phyloP scores from a whole-genome alignment of 1,140 invertebrate species.

The Medauroidea extradentata region DNA sequence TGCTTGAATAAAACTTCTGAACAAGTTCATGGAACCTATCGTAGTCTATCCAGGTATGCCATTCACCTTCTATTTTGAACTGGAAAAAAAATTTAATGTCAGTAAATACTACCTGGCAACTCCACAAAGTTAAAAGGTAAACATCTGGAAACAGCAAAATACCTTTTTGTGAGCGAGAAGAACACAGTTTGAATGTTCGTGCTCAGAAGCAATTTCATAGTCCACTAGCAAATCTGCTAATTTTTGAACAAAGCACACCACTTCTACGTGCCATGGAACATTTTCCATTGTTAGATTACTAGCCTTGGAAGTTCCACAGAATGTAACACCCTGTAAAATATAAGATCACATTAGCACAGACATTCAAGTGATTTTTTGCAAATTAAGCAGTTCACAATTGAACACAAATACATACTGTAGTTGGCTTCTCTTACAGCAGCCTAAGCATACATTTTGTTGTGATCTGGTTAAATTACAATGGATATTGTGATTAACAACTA shows the following conservation, averaged over 20 bases:
- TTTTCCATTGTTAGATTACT: conserved; percentile 58
- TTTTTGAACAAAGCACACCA: conserved; percentile 50
- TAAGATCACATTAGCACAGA: no score
- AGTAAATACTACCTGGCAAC: neutral
- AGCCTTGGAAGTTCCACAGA: conserved; percentile 57
- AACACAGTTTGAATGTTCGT: conserved; percentile 63
- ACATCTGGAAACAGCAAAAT: conserved; percentile 4
- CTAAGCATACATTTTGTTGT: no score
- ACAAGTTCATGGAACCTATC: conserved; percentile 52
- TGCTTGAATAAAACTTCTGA: conserved; percentile 38
- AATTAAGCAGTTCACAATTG: no score
- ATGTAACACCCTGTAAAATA: conserved; percentile 56
- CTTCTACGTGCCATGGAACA: conserved; percentile 63
- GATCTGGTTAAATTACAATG: no score
- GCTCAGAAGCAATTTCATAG: conserved; percentile 59
- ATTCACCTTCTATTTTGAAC: conserved; percentile 52
- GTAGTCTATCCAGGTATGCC: conserved; percentile 64
- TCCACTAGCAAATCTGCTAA: conserved; percentile 45
- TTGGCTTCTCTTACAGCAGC: no score
- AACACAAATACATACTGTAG: no score
- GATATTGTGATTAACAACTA: no score
- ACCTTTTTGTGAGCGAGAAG: conserved; percentile 56
- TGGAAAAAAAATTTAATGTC: conserved; percentile 20
- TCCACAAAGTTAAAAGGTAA: neutral
- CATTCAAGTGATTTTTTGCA: no score